Evolutionary conservation across 2,888 invertebrate species (phyloP).

Genomic region (Drosophila lacicola): DNA sequence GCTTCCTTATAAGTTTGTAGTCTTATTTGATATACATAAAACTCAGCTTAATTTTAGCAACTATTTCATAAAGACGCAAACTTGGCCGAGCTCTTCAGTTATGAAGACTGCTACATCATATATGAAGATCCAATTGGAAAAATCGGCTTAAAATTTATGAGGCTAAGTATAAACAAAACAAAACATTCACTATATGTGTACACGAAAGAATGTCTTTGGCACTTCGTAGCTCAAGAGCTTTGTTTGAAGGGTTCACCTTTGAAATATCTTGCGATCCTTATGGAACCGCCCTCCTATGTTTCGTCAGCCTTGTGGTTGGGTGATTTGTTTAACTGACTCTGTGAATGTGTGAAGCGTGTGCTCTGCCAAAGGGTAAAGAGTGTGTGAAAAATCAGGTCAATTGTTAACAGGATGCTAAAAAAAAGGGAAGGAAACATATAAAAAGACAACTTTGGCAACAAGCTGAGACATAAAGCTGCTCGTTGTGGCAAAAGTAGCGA

Average conservation of each 20-base stretch:
- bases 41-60: too few species aligned
- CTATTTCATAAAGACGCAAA: too few species aligned
- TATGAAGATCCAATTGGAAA: too few species aligned
- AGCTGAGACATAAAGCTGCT: slow-evolving; percentile 20
- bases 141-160: too few species aligned
- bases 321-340: slow-evolving; percentile 17
- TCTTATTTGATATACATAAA: too few species aligned
- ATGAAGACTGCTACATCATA: too few species aligned
- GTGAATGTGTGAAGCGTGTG: slow-evolving; percentile 28
- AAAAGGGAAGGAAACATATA: slow-evolving; percentile 57
- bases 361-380: slow-evolving; percentile 75
- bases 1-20: too few species aligned
- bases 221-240: too few species aligned
- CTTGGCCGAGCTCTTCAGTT: too few species aligned
- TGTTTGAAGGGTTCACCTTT: background rate
- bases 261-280: background rate
- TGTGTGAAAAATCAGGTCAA: slow-evolving; percentile 76
- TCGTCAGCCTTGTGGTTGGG: background rate
- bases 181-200: too few species aligned
- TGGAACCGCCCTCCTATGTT: slow-evolving; percentile 31
- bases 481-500: slow-evolving; percentile 22
- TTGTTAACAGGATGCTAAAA: slow-evolving; percentile 66
- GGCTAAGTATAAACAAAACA: background rate
- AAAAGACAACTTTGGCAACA: slow-evolving; percentile 26
- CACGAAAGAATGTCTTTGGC: too few species aligned